Evolutionary conservation across 1,140 invertebrate genomes (phyloP), one percentile per base, ranked within the genome.

Genomic region (Theocolax elegans): DNA sequence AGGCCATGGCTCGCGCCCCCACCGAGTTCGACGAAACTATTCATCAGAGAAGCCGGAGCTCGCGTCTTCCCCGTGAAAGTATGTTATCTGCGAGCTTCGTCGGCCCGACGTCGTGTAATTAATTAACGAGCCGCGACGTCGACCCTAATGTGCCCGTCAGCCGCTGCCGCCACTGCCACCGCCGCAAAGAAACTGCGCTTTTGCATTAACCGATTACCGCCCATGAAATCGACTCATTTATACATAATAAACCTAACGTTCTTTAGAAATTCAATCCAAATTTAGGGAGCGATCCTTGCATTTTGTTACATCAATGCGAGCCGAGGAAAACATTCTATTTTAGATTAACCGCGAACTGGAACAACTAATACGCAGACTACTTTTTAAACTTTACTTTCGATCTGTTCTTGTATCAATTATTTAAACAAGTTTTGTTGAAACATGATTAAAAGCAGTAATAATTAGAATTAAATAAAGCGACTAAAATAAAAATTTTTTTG

Each of bases 11-110:
- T 51, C 27, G 19, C 40, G 27, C 21, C n/a, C n/a, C n/a, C n/a
- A 25, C 44, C 15, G 9, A 53, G 7, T 64, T 64, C 38, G 40
- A 66, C 51, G 51, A 54, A 66, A 66, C 49, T 66, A 66, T 66
- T 42, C 38, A 56, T 44, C 38, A 56, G 35, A 49, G 60, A 9
- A 3, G 12, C n/a, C n/a, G n/a, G 1, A 9, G 17, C 42, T 6
- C 60, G 35, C 29, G 21, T 40, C 59, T 49, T 60, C 1, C 9
- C 9, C 13, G 58, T 4, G n/a, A 53, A 64, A 65, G 19, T 51
- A 65, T 38, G 62, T 53, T 65, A 65, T 65, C 62, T 65, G 19
- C 17, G 19, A 9, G 17, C 1, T n/a, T 2, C 17, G 4, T n/a
- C 6, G 25, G 38, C 53, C 53, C 42, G 19, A 1, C 6, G 19